Base-by-base conservation (phyloP, 2,797 vertebrate species). In the Gambusia yucatana region DNA sequence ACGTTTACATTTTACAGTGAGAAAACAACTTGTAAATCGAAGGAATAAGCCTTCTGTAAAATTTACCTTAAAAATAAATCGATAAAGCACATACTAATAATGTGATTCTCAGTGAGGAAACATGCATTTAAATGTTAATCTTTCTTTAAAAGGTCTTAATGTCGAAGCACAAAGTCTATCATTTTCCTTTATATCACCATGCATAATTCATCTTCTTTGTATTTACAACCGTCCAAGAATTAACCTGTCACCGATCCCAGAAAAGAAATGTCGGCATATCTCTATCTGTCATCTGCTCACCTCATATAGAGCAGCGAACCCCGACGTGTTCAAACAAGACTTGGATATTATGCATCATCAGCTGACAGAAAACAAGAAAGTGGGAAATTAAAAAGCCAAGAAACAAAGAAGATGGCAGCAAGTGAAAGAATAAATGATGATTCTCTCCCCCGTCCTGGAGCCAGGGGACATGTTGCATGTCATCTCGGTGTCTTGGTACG, bases 391-490 rank as follows among this genome's bases (percentile, higher is more conserved):
- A 91, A 95, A 92, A 91, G 88, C 83, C 84, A 81, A 77, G 78
- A 92, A 82, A 93, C 88, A 91, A 94, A 92, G 87, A 84, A 88
- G 69, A 78, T 91, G 93, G 88, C 89, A 93, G 84, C 82, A 39
- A 92, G 80, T 79, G 87, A 88, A 84, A 83, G 89, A 89, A 90
- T 91, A 92, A 90, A 86, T 91, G 93, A 93, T 88, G 90, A 86
- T 79, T 78, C 82, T 73, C 82, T 44, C 83, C 81, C 39, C 20
- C 39, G 1, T 81, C 61, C 44, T 13, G 79, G 89, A 91, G 89
- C 92, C 90, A 86, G 90, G 91, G 92, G 94, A 94, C 93, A 89
- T 94, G 94, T 93, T 87, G 88, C 89, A 88, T 94, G 93, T 95
- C 94, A 93, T 93, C 91, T 85, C 43, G 82, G 91, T 93, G 94